These are phyloP conservation scores for Ophonus ardosiacus DNA, from an alignment of 2,888 invertebrate genomes.

Conservation along the genomic window DNA sequence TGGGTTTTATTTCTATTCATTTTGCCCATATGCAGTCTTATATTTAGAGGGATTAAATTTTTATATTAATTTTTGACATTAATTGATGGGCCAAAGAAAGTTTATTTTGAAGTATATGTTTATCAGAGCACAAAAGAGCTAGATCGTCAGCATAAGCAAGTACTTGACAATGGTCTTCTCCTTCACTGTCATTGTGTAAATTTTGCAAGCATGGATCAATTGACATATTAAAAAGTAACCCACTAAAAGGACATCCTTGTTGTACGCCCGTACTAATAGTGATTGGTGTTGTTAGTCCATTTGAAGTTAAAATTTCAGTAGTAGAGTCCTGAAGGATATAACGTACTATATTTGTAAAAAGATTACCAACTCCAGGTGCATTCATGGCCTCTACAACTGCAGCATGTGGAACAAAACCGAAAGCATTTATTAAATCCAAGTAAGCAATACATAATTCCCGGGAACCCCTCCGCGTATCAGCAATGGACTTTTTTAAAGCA, in stretches of 20 bases:
- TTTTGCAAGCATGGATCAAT: conserved; percentile 12
- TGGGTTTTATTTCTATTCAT: no score
- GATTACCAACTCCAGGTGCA: neutral
- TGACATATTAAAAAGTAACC: conserved; percentile 11
- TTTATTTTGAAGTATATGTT: neutral
- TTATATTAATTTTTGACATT: neutral
- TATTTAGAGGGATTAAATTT: conserved; percentile 7
- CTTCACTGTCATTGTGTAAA: neutral
- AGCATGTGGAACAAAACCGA: conserved; percentile 72
- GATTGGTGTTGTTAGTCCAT: neutral
- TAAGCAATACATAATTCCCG: conserved; percentile 69
- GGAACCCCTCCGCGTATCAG: conserved; percentile 66
- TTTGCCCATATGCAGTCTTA: no score
- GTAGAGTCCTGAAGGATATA: neutral
- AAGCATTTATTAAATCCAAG: conserved; percentile 73
- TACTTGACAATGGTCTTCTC: neutral
- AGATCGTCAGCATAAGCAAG: conserved; percentile 2
- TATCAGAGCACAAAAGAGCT: neutral
- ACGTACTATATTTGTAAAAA: neutral
- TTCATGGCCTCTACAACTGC: conserved; percentile 68
- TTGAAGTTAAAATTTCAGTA: neutral
- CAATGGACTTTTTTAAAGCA: conserved; percentile 66
- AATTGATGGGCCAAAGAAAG: neutral
- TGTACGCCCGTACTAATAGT: neutral
- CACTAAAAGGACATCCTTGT: conserved; percentile 37